Base-by-base conservation (phyloP, 2,113 vertebrate species). In the Leucosticte australis region DNA sequence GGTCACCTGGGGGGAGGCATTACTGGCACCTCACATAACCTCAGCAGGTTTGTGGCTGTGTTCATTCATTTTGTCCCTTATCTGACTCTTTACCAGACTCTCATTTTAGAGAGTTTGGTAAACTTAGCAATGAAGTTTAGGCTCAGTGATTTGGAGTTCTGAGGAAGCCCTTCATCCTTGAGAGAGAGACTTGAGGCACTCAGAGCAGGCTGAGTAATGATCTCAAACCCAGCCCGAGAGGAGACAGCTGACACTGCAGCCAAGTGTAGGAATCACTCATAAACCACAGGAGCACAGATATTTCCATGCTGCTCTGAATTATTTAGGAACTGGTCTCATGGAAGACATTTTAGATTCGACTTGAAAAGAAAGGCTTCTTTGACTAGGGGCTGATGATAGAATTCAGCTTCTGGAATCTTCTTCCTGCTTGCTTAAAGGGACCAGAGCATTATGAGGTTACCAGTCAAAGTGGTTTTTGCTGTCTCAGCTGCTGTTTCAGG, bases 261-360 rank as follows among this genome's bases (percentile, higher is more conserved):
- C 22, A 39, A 69, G 24, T 35, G 47, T 23, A 64, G 73, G 70
- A 10, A 27, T 42, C 80, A 77, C 88, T 77, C 44, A 71, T 79
- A 86, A 83, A 81, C 71, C 67, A 53, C 56, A 47, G 18, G 24
- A 63, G 15, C 62, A 26, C 0, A 14, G 77, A 90, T 79, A 79
- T 95, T 96, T 95, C 78, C 78, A 23, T 84, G 52, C 46, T 95
- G 52, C 41, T 21, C 27, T 69, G 23, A 71, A 62, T 90, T 76
- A 37, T 41, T 82, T 77, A 50, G 52, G 62, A 76, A 28, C 26
- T 90, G 24, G 17, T 46, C 24, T 67, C 67, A 37, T 27, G 35
- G 52, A 83, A 74, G 56, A 87, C 47, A 33, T n/a, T 46, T 65
- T 41, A 64, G 31, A 44, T 89, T 69, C 55, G 42, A 59, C 47